Evolutionary conservation across 2,113 vertebrate genomes (phyloP).

Genomic region (Oxyruncus cristatus): DNA sequence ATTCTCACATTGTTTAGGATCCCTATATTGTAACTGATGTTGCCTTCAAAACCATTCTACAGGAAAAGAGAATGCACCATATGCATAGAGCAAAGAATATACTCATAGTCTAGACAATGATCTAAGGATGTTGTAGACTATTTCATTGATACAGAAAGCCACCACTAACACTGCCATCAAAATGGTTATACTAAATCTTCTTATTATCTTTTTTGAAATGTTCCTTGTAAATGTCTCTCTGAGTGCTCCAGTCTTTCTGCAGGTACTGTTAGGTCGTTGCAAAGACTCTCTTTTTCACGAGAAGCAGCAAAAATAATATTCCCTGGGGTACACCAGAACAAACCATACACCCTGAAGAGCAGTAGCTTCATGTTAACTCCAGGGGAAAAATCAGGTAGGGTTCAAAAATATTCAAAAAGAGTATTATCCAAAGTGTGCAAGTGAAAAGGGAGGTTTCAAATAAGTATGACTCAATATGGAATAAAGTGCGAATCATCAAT

Average conservation of each 20-base stretch:
- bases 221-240: not conserved
- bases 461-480: not conserved
- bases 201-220: not conserved
- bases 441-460: not conserved
- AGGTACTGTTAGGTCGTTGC: not conserved
- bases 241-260: not conserved
- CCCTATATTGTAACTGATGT: not conserved
- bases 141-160: not conserved
- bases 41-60: not conserved
- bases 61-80: not conserved
- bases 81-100: not conserved
- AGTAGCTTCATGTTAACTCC: not conserved
- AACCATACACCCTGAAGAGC: not conserved
- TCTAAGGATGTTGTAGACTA: not conserved
- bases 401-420: not conserved
- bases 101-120: not conserved
- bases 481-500: not conserved
- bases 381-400: not conserved
- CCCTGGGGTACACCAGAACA: fast-evolving
- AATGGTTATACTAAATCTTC: not conserved
- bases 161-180: not conserved
- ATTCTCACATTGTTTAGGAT: not conserved
- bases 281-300: not conserved
- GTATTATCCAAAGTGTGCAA: not conserved
- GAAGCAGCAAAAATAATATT: not conserved